Base-by-base conservation (phyloP, 2,113 vertebrate genomes). In the Orientallactaga bullata region DNA sequence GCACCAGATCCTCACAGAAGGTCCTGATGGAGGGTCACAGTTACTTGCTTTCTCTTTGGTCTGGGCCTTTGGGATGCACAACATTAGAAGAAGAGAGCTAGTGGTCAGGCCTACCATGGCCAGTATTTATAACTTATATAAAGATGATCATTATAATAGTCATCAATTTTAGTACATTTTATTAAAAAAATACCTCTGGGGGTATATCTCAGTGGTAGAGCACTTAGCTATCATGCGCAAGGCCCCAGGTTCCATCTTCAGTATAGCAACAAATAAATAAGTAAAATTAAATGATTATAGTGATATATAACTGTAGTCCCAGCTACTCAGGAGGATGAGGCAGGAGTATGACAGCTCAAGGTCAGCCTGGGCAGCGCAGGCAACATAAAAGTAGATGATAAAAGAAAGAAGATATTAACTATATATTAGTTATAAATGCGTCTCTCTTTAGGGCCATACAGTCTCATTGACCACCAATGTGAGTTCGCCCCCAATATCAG, bases 381-480 rank as follows among this genome's bases (percentile, higher is more conserved):
- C n/a, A 77, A 42, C 12, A 73, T 63, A 76, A 8, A 65, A 83
- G 84, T 23, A 11, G n/a, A 63, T 42, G 30, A 20, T 26, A 66
- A 68, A 66, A 30, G 63, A 51, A 55, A 77, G n/a, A 85, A 60
- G 51, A 69, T 85, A 42, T 1, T 30, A 71, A 26, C 2, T 90
- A n/a, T 81, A 74, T 58, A 39, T 89, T 58, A 47, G 42, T 42
- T 89, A 55, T 65, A 80, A 90, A 87, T 77, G 10, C 30, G 93
- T 28, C 10, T 30, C 37, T 85, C 87, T 92, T 30, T 91, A 58
- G 8, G 66, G 7, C 26, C 35, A 58, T 78, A 21, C 11, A 35
- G 32, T 79, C 35, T 76, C 66, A 61, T 10, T 85, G 65, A 35
- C 18, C 65, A 78, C 12, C 23, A 80, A 6, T 73, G 82, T 68